These are phyloP conservation scores for Cyprichromis sp. DNA, from an alignment of 2,113 vertebrate species.

Conservation along the genomic window DNA sequence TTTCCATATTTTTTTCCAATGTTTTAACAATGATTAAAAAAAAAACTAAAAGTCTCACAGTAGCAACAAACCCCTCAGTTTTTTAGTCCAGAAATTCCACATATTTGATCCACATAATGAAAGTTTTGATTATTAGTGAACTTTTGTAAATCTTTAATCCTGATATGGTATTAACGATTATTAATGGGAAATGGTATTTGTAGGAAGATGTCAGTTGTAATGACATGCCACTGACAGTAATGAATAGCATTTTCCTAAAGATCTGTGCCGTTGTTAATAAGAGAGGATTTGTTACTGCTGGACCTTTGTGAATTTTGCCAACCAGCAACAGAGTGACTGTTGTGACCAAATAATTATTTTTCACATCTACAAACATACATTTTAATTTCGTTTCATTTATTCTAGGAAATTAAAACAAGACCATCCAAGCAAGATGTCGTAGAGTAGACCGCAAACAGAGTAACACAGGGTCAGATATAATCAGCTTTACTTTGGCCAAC, in stretches of 20 bases:
- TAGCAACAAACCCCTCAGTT: neutral
- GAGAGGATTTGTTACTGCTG: neutral
- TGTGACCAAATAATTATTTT: neutral
- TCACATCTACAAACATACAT: neutral
- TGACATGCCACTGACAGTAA: neutral
- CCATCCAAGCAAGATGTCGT: neutral
- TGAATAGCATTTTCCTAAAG: neutral
- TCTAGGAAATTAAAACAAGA: neutral
- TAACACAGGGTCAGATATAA: neutral
- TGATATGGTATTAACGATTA: neutral
- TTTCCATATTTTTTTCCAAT: neutral
- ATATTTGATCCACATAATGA: neutral
- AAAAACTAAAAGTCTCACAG: accelerated
- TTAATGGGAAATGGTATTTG: neutral
- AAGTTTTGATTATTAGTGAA: neutral
- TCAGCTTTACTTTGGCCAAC: neutral
- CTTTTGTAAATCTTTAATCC: neutral
- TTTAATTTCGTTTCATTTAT: neutral
- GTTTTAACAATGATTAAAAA: accelerated
- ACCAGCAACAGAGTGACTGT: neutral
- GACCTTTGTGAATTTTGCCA: neutral
- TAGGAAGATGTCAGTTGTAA: neutral
- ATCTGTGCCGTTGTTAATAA: neutral
- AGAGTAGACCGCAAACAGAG: neutral
- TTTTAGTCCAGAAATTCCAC: neutral